Evolutionary conservation across 2,888 invertebrate species (phyloP).

Genomic region (Phalera bucephala): DNA sequence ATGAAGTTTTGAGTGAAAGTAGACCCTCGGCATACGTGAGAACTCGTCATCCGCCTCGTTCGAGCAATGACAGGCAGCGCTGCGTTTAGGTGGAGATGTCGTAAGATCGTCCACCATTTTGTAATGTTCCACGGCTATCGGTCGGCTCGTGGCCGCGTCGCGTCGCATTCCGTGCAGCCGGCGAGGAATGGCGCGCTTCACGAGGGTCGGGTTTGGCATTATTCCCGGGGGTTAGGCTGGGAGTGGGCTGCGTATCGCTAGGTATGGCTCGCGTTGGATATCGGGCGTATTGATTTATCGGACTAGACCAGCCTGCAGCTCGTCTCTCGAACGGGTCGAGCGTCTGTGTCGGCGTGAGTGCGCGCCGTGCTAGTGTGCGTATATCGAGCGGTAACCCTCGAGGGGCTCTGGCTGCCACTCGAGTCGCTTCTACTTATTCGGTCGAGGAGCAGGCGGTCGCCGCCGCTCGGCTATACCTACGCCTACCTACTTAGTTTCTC

Average conservation of each 20-base stretch:
- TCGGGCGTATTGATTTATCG: conserved; percentile 79
- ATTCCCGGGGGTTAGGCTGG: conserved; percentile 74
- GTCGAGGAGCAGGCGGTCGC: conserved; percentile 75
- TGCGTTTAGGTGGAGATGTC: conserved; percentile 81
- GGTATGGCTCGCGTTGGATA: conserved; percentile 66
- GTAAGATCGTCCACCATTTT: conserved; percentile 84
- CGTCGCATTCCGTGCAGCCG: conserved; percentile 79
- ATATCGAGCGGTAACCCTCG: conserved; percentile 82
- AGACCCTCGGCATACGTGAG: conserved; percentile 75
- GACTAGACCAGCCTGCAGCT: conserved; percentile 78
- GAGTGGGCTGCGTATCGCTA: conserved; percentile 69
- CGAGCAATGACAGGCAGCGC: conserved; percentile 78
- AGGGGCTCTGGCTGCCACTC: conserved; percentile 80
- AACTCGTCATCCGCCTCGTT: conserved; percentile 81
- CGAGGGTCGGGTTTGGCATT: conserved; percentile 74
- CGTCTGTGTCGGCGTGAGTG: conserved; percentile 77
- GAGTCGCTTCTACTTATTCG: conserved; percentile 81
- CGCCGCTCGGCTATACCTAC: conserved; percentile 72
- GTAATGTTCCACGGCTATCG: conserved; percentile 81
- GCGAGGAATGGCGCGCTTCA: conserved; percentile 70
- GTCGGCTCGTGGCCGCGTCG: conserved; percentile 76
- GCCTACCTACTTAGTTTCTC: conserved; percentile 80
- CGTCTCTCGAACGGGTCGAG: conserved; percentile 70
- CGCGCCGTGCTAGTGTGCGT: conserved; percentile 70
- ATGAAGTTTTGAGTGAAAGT: conserved; percentile 78